Evolutionary conservation across 2,888 invertebrate species (phyloP).

Genomic region (Chymomyza amoena): DNA sequence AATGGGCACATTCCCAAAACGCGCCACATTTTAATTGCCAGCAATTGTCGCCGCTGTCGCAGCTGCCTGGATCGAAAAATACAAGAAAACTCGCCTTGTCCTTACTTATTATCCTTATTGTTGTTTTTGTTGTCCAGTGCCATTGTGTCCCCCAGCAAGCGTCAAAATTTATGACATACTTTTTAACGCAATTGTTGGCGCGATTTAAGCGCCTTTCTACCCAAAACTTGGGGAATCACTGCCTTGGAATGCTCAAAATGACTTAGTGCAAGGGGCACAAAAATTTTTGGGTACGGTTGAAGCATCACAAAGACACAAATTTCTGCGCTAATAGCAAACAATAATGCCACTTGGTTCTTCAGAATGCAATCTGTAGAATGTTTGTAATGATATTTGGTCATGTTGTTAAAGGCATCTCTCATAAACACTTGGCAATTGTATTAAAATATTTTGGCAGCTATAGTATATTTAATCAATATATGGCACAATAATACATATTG

Average conservation of each 20-base stretch:
- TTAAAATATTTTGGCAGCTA: no score
- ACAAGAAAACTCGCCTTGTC: conserved; percentile 8
- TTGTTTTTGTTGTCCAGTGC: conserved; percentile 19
- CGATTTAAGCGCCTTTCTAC: conserved; percentile 64
- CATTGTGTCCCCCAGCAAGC: conserved; percentile 25
- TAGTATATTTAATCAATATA: no score
- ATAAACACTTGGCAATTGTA: neutral
- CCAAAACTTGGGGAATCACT: neutral
- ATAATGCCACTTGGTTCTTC: neutral
- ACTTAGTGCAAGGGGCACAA: neutral
- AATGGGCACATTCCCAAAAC: conserved; percentile 56
- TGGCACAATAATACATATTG: no score
- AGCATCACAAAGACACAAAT: neutral
- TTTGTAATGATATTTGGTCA: neutral
- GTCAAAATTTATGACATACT: conserved; percentile 73
- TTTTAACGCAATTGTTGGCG: conserved; percentile 70
- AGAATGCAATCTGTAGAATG: neutral
- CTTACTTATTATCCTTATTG: conserved; percentile 35
- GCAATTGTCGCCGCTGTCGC: conserved; percentile 62
- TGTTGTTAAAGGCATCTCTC: neutral
- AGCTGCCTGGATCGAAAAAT: conserved; percentile 27
- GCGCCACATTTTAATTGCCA: conserved; percentile 74
- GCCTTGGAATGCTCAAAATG: neutral
- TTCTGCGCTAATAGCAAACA: neutral
- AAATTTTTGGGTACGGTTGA: neutral